These are phyloP conservation scores for Romanogobio albipinnatus DNA, from an alignment of 2,113 vertebrate species.

Conservation along the genomic window DNA sequence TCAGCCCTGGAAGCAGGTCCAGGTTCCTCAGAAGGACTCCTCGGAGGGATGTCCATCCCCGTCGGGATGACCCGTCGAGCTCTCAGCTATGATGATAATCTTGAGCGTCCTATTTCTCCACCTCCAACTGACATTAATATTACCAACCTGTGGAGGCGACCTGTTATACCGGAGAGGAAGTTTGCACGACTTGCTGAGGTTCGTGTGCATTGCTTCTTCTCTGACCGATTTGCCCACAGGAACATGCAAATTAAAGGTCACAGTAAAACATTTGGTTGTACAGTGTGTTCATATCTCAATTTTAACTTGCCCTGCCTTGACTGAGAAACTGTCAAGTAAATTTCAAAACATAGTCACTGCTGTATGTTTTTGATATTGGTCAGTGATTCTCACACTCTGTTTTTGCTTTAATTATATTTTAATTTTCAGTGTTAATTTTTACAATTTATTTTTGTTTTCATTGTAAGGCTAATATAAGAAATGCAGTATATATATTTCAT, in stretches of 20 bases:
- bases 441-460: too few relatives aligned
- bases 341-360: too few relatives aligned
- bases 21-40: constrained; percentile 67
- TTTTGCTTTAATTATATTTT: too few relatives aligned
- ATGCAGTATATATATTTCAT: too few relatives aligned
- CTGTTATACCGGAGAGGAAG: constrained; percentile 91
- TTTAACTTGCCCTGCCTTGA: too few relatives aligned
- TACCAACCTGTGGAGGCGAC: constrained; percentile 87
- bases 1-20: constrained; percentile 73
- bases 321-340: too few relatives aligned
- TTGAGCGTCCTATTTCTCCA: constrained; percentile 93
- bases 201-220: not conserved
- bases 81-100: constrained; percentile 94
- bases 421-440: too few relatives aligned
- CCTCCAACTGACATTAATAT: constrained; percentile 90
- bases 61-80: constrained; percentile 88
- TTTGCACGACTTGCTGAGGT: constrained; percentile 90
- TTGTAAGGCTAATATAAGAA: too few relatives aligned
- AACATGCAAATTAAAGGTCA: not conserved
- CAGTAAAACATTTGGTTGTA: too few relatives aligned
- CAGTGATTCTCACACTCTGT: too few relatives aligned
- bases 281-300: too few relatives aligned
- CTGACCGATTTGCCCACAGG: not conserved
- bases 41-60: constrained; percentile 90
- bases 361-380: too few relatives aligned